Conservation (phyloP, 2,888 invertebrate genomes). For the Diachrysia chrysitis region DNA sequence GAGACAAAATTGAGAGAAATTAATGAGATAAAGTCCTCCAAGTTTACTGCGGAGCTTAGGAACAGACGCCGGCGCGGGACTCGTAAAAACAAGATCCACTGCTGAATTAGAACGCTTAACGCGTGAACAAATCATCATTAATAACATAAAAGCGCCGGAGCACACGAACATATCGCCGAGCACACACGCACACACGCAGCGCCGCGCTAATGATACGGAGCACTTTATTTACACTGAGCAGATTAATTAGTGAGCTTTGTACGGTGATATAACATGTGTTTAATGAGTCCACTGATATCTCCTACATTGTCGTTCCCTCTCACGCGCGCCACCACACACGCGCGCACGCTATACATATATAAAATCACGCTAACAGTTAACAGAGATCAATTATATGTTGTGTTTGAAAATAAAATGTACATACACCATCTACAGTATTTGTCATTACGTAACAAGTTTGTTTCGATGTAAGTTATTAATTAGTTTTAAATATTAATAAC, state of each 20-base stretch:
- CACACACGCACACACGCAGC: background rate
- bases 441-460: no score
- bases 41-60: constrained; percentile 11
- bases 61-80: background rate
- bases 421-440: no score
- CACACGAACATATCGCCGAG: background rate
- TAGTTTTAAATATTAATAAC: no score
- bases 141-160: constrained; percentile 9
- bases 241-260: constrained; percentile 22
- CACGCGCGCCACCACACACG: background rate
- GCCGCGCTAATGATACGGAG: constrained; percentile 6
- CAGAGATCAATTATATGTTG: no score
- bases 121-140: constrained; percentile 4
- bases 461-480: no score
- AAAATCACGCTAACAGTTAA: background rate
- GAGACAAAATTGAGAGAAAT: constrained; percentile 27
- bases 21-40: constrained; percentile 22
- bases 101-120: background rate
- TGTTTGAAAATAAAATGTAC: no score
- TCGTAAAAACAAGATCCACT: constrained; percentile 3
- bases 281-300: constrained; percentile 8
- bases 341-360: no score
- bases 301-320: constrained; percentile 5
- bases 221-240: constrained; percentile 19
- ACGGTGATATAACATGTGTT: constrained; percentile 8